Percentiles rank a stretch among this genome's conserved stretches.
phyloP scores from a whole-genome alignment of 2,888 invertebrate genomes.

The Antitype chi region DNA sequence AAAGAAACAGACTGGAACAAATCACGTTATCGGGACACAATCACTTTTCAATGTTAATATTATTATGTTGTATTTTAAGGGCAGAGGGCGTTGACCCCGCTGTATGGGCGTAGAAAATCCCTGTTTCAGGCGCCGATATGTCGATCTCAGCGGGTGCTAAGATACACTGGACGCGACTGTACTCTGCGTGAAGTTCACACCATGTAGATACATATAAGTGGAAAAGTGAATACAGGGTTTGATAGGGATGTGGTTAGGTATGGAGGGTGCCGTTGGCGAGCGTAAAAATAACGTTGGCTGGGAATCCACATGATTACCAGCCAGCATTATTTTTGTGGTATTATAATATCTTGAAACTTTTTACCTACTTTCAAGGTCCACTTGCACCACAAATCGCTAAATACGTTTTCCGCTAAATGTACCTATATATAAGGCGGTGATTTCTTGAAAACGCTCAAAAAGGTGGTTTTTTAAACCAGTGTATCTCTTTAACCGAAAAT shows the following conservation, averaged over 20 bases:
- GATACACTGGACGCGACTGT: conserved; percentile 51
- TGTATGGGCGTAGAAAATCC: conserved; percentile 59
- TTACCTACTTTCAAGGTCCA: not conserved
- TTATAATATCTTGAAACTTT: too few relatives aligned
- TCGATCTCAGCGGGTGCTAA: conserved; percentile 69
- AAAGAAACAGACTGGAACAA: conserved; percentile 32
- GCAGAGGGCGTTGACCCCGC: conserved; percentile 42
- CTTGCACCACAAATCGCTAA: not conserved
- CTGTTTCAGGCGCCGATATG: conserved; percentile 65
- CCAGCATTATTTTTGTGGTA: not conserved
- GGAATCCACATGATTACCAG: not conserved
- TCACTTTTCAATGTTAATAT: conserved; percentile 46
- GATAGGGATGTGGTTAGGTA: not conserved
- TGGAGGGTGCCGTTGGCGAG: not conserved
- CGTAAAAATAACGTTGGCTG: not conserved
- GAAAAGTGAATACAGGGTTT: conserved; percentile 37
- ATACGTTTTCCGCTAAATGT: not conserved
- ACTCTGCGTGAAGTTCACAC: conserved; percentile 32
- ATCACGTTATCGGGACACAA: conserved; percentile 28
- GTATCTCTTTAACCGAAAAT: too few relatives aligned
- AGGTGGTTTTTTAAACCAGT: too few relatives aligned
- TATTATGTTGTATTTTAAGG: conserved; percentile 38
- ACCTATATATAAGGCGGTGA: too few relatives aligned
- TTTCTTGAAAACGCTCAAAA: too few relatives aligned
- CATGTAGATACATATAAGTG: conserved; percentile 37